These are phyloP conservation scores for Cassiopea andromeda DNA, from an alignment of 30 jellyfish, hydroid and myxozoan species.

Conservation along the genomic window DNA sequence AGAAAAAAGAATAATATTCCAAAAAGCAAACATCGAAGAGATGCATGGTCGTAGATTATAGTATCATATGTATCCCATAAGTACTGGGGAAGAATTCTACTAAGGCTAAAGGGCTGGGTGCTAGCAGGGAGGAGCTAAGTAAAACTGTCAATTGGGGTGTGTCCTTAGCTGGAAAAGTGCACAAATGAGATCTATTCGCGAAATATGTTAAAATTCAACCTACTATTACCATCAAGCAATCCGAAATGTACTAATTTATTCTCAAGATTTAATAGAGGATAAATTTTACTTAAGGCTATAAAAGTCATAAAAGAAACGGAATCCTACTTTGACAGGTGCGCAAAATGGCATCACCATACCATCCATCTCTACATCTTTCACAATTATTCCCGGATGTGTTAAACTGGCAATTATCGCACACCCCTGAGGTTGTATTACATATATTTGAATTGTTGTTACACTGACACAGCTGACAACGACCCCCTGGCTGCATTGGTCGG, in stretches of 20 bases:
- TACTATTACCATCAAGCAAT: too few species aligned
- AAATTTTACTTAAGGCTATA: not conserved
- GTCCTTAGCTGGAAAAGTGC: too few species aligned
- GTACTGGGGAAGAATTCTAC: not conserved
- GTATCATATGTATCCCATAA: not conserved
- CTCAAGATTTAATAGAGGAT: too few species aligned
- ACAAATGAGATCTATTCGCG: too few species aligned
- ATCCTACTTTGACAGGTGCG: conserved; percentile 78
- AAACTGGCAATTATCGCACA: conserved; percentile 65
- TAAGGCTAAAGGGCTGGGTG: too few species aligned
- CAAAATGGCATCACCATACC: conserved; percentile 86
- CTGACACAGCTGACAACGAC: conserved; percentile 64
- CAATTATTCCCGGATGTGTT: conserved; percentile 85
- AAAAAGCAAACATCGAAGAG: not conserved
- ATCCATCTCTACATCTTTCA: conserved; percentile 79
- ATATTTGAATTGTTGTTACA: conserved; percentile 76
- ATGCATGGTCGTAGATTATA: not conserved
- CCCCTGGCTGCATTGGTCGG: conserved; percentile 65
- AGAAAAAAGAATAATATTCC: not conserved
- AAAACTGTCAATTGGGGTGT: too few species aligned
- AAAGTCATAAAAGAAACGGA: too few species aligned
- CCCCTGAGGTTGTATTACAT: conserved; percentile 74
- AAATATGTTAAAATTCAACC: too few species aligned
- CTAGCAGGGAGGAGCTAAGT: too few species aligned
- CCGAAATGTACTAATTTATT: too few species aligned